Evolutionary conservation across 2,113 vertebrate genomes (phyloP).

Genomic region (Eubucco bourcierii): DNA sequence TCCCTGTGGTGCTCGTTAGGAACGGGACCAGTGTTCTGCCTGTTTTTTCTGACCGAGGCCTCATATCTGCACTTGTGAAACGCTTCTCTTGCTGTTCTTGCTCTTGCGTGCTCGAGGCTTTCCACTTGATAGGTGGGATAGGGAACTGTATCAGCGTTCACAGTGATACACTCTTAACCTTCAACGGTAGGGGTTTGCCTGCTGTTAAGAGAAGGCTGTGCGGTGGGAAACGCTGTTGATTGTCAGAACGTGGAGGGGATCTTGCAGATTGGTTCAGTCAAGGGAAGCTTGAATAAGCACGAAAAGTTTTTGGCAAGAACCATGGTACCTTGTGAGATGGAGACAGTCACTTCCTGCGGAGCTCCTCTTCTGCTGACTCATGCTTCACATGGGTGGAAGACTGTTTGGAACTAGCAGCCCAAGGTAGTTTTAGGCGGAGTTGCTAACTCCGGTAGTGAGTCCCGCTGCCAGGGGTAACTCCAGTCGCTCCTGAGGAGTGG

Average conservation of each 20-base stretch:
- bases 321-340: conserved; percentile 12
- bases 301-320: conserved; percentile 48
- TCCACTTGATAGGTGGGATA: too few species aligned
- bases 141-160: not conserved
- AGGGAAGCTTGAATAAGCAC: not conserved
- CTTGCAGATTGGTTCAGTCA: not conserved
- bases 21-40: not conserved
- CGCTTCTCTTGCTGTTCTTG: not conserved
- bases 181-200: not conserved
- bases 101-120: not conserved
- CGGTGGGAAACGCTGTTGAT: not conserved
- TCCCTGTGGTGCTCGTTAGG: not conserved
- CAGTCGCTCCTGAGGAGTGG: not conserved
- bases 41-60: not conserved
- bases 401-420: not conserved
- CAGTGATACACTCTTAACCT: rapidly evolving
- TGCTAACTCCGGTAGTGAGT: not conserved
- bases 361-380: conserved; percentile 57
- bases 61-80: not conserved
- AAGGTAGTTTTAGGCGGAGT: not conserved
- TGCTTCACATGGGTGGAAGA: not conserved
- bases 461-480: not conserved
- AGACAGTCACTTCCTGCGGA: conserved; percentile 21
- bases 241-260: not conserved
- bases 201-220: not conserved